Base-by-base conservation (phyloP, 1,140 invertebrate genomes). In the Hestina assimilis region DNA sequence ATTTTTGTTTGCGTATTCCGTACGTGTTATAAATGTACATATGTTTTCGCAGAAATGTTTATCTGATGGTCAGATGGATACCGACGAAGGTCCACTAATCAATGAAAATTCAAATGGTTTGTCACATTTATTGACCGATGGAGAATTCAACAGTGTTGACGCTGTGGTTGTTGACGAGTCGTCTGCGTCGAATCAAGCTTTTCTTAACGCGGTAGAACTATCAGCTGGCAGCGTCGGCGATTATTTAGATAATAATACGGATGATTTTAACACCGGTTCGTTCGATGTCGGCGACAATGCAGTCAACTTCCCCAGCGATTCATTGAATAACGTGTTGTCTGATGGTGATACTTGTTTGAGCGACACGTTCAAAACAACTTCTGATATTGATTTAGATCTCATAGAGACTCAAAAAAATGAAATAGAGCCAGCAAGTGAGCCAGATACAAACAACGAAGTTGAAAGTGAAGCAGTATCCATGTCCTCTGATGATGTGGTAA, bases 231-330 rank as follows among this genome's bases (percentile, higher is more conserved):
- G 82, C 57, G 81, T 86, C 17, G 83, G 80, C 8, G 83, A 87
- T 62, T 86, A 86, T 55, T 68, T 86, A 41, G 81, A 83, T 28
- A 79, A 71, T 47, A 88, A 87, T 43, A 65, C 76, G 0, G 71
- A 71, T n/a, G 70, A 75, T 7, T 84, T 83, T 45, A 79, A 85
- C 47, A 62, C 78, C 9, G 69, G 82, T 45, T 79, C 77, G 9
- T 85, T 87, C 64, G 85, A 88, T 62, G 76, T 87, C 12, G 83
- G 81, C n/a, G 86, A 86, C 42, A 86, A 85, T 31, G 81, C 79
- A 4, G 79, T 83, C 12, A 84, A 73, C 17, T 87, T 82, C 40
- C 80, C 78, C 38, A 85, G 74, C 47, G 81, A 84, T 42, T 79
- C 80, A 26, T 48, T 85, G 31, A 84, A 75, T 43, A 81, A 80